Conservation (phyloP, 2,113 vertebrate species). For the Phaetusa simplex region DNA sequence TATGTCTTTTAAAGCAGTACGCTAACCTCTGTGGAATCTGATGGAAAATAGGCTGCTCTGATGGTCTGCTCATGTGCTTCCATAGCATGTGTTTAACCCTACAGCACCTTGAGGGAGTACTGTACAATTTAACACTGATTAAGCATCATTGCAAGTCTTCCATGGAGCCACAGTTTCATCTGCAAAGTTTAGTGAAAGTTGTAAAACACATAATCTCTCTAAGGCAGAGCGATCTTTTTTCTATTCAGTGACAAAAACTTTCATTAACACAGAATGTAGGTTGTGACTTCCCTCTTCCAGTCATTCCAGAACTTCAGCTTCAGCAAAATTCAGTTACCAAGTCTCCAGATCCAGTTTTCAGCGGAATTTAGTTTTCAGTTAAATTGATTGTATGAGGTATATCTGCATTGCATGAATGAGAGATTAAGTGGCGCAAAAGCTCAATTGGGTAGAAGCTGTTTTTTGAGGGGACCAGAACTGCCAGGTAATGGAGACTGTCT, state of each 20-base stretch:
- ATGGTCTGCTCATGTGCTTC: not conserved
- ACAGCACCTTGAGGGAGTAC: not conserved
- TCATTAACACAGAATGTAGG: not conserved
- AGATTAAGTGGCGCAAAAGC: not conserved
- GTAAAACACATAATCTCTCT: not conserved
- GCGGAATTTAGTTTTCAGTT: not conserved
- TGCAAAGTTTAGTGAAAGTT: not conserved
- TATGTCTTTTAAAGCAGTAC: not conserved
- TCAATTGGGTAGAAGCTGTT: not conserved
- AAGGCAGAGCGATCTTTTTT: not conserved
- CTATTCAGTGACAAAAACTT: not conserved
- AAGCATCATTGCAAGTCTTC: not conserved
- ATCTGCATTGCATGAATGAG: not conserved
- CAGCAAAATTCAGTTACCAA: not conserved
- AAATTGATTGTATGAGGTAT: not conserved
- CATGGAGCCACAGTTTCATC: not conserved
- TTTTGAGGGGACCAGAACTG: not conserved
- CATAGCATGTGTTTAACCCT: not conserved
- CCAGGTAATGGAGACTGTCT: not conserved
- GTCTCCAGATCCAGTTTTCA: not conserved
- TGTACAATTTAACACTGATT: not conserved
- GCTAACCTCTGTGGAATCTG: not conserved
- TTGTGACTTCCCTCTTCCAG: not conserved
- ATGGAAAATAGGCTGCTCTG: not conserved
- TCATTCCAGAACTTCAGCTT: not conserved